Conservation (phyloP, 2,797 vertebrate species). For the Spinus olivaceus region DNA sequence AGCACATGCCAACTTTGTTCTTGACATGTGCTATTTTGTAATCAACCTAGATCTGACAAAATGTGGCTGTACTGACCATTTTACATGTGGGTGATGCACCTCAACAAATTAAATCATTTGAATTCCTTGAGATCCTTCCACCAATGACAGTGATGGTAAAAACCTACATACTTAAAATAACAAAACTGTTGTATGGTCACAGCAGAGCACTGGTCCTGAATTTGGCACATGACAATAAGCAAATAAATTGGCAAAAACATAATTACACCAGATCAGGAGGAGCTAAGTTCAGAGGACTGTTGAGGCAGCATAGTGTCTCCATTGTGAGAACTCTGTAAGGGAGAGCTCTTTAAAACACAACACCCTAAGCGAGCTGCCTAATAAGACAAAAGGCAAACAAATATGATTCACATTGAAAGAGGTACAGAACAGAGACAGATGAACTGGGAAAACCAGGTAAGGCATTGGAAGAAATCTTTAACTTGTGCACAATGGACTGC, state of each 20-base stretch:
- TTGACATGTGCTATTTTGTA: neutral
- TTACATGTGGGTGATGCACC: neutral
- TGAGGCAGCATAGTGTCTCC: neutral
- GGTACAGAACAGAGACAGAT: neutral
- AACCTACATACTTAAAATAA: neutral
- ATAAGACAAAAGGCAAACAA: conserved; percentile 15
- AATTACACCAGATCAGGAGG: neutral
- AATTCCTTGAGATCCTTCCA: neutral
- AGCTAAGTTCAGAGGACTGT: neutral
- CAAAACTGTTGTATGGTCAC: neutral
- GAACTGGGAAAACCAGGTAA: neutral
- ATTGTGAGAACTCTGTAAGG: neutral
- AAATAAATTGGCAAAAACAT: neutral
- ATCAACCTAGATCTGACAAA: neutral
- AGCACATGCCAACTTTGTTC: neutral
- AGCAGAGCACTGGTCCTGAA: neutral
- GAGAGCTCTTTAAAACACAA: neutral
- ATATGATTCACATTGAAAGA: neutral
- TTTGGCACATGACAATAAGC: neutral
- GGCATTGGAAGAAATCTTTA: neutral
- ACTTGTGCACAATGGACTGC: neutral
- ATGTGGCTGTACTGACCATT: neutral
- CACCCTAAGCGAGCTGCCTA: fast-evolving
- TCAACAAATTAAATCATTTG: neutral
- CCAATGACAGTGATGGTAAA: neutral